Percentiles rank a stretch among this genome's conserved stretches.
Evolutionary conservation across 2,113 vertebrate genomes (phyloP).

Genomic region (Albula glossodonta): DNA sequence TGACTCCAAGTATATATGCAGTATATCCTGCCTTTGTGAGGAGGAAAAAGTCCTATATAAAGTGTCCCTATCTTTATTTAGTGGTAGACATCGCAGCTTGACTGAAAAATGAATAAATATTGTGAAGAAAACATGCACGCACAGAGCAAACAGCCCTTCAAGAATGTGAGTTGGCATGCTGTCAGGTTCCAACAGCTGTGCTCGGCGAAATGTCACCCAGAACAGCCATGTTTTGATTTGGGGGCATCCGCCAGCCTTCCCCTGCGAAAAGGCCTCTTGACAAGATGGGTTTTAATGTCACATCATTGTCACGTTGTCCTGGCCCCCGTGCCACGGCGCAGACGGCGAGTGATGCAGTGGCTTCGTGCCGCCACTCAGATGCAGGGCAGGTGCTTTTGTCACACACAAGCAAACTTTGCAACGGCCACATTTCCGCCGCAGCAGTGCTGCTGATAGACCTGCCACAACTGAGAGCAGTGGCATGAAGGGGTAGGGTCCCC

Average conservation of each 20-base stretch:
- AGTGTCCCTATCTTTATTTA: not conserved
- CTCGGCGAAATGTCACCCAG: slow-evolving; percentile 69
- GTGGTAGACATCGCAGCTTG: slow-evolving; percentile 25
- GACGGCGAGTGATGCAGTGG: slow-evolving; percentile 58
- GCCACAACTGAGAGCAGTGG: not conserved
- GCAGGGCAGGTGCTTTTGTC: not conserved
- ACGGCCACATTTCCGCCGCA: not conserved
- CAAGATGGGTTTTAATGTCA: slow-evolving; percentile 67
- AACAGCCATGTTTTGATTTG: slow-evolving; percentile 63
- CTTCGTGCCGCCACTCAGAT: slow-evolving; percentile 22
- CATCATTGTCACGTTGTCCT: slow-evolving; percentile 68
- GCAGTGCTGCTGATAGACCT: not conserved
- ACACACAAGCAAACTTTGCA: not conserved
- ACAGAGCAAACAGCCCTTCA: slow-evolving; percentile 68
- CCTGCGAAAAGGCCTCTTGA: slow-evolving; percentile 56
- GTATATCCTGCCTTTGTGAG: not conserved
- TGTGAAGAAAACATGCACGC: slow-evolving; percentile 7
- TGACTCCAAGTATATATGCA: not conserved
- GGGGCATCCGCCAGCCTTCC: slow-evolving; percentile 53
- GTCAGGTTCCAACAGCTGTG: slow-evolving; percentile 70
- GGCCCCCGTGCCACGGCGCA: slow-evolving; percentile 64
- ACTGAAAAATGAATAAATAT: slow-evolving; percentile 4
- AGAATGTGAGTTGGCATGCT: slow-evolving; percentile 67
- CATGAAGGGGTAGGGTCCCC: not conserved
- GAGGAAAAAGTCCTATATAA: not conserved